Evolutionary conservation across 2,888 invertebrate genomes (phyloP).

Genomic region (Epirrhoe alternata): DNA sequence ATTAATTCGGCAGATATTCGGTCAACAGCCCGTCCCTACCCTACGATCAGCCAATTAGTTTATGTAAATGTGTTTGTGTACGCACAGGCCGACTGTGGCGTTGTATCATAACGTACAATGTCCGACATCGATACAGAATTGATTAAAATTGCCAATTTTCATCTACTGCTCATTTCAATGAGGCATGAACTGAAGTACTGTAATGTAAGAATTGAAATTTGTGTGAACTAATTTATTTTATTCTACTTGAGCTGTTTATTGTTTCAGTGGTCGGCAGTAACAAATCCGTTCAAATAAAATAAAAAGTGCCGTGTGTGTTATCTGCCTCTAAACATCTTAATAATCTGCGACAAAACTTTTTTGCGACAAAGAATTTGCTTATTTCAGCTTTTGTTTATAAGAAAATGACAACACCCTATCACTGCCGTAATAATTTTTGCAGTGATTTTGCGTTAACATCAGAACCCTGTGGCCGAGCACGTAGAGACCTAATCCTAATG

Average conservation of each 20-base stretch:
- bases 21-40: neutral
- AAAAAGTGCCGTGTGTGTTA: neutral
- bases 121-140: conserved; percentile 13
- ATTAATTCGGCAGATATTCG: neutral
- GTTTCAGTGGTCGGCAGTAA: neutral
- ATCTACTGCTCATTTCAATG: conserved; percentile 17
- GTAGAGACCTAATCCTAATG: too few relatives aligned
- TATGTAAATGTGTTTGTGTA: conserved; percentile 22
- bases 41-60: conserved; percentile 26
- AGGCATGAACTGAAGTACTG: conserved; percentile 13
- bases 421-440: neutral
- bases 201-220: neutral
- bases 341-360: neutral
- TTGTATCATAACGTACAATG: conserved; percentile 10
- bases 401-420: neutral
- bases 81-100: neutral
- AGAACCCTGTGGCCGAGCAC: too few relatives aligned
- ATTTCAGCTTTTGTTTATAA: neutral
- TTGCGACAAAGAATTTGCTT: neutral
- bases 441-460: neutral
- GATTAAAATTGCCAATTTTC: conserved; percentile 19
- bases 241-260: neutral
- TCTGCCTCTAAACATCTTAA: neutral
- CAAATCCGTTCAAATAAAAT: too few relatives aligned
- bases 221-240: neutral